Evolutionary conservation across 2,797 vertebrate genomes (phyloP).

Genomic region (Acipenser ruthenus): DNA sequence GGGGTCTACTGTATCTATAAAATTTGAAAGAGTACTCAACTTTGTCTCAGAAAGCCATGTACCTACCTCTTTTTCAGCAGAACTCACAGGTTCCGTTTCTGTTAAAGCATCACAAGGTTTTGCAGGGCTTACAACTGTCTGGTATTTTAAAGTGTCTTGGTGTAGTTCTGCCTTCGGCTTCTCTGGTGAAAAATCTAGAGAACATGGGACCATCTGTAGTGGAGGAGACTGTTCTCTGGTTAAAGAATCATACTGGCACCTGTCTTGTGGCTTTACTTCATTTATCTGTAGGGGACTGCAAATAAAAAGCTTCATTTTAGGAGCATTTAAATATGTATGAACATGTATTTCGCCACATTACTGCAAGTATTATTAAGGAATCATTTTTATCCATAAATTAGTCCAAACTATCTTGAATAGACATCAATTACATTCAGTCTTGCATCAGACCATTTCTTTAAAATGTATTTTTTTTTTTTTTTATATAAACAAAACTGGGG

Average conservation of each 20-base stretch:
- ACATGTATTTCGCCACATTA: too few relatives aligned
- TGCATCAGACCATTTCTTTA: background rate
- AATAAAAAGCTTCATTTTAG: background rate
- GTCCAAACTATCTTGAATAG: background rate
- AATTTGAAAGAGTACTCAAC: too few relatives aligned
- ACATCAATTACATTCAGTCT: background rate
- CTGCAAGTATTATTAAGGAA: background rate
- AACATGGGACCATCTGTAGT: constrained; percentile 23
- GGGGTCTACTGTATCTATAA: too few relatives aligned
- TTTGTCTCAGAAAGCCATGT: background rate
- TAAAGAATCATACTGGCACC: background rate
- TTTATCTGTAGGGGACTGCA: constrained; percentile 30
- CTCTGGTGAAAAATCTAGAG: constrained; percentile 51
- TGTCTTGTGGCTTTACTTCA: constrained; percentile 12
- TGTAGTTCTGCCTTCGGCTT: constrained; percentile 11
- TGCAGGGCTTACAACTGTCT: background rate
- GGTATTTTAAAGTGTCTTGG: background rate
- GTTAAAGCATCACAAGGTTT: background rate
- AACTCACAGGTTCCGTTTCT: background rate
- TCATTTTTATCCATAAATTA: too few relatives aligned
- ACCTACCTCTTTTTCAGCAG: constrained; percentile 3
- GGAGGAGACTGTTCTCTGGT: constrained; percentile 20
- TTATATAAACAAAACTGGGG: background rate
- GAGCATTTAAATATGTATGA: too few relatives aligned
- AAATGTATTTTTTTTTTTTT: too few relatives aligned